These are phyloP conservation scores for Myiopsitta monachus DNA, from an alignment of 2,113 vertebrate genomes.

Conservation along the genomic window DNA sequence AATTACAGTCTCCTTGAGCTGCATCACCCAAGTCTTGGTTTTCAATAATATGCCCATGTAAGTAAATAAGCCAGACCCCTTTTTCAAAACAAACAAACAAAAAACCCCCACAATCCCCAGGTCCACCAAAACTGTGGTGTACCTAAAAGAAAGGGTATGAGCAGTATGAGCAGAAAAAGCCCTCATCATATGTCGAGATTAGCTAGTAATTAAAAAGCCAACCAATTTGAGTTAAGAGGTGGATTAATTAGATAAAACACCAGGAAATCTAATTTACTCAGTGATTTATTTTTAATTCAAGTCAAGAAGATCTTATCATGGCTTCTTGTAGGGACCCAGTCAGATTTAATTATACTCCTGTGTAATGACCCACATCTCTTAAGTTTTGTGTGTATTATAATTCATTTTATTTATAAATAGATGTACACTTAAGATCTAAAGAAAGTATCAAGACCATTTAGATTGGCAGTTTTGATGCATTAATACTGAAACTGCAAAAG, in stretches of 20 bases:
- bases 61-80: neutral
- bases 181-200: constrained; percentile 5
- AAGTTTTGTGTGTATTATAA: constrained; percentile 35
- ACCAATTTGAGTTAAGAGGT: constrained; percentile 38
- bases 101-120: neutral
- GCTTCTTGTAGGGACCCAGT: constrained; percentile 14
- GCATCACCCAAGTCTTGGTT: neutral
- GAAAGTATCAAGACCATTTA: neutral
- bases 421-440: neutral
- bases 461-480: neutral
- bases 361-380: constrained; percentile 36
- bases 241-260: constrained; percentile 64
- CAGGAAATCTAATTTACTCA: constrained; percentile 66
- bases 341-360: constrained; percentile 49
- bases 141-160: neutral
- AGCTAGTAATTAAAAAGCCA: constrained; percentile 62
- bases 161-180: neutral
- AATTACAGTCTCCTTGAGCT: neutral
- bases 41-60: neutral
- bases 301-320: constrained; percentile 38
- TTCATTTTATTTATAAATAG: constrained; percentile 43
- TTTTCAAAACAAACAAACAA: neutral
- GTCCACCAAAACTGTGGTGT: neutral
- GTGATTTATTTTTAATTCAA: constrained; percentile 65
- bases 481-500: neutral